Evolutionary conservation across 2,113 vertebrate genomes (phyloP).

Genomic region (Pitta sordida): DNA sequence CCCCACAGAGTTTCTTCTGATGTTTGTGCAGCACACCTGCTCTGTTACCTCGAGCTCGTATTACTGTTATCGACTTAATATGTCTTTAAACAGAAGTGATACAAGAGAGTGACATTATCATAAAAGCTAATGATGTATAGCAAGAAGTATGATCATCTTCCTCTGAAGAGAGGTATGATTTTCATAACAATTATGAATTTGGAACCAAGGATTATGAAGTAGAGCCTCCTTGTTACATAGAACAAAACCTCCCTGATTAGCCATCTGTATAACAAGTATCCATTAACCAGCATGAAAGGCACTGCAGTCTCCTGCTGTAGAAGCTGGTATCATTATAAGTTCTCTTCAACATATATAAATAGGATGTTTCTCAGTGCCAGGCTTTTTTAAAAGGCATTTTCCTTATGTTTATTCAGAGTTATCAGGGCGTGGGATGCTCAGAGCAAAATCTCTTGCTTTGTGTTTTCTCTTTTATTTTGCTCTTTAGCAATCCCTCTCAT

Average conservation of each 20-base stretch:
- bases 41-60: not conserved
- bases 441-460: not conserved
- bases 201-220: not conserved
- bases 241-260: not conserved
- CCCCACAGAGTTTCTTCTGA: not conserved
- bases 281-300: not conserved
- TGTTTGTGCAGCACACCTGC: not conserved
- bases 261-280: not conserved
- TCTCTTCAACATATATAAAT: not conserved
- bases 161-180: not conserved
- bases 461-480: constrained; percentile 1
- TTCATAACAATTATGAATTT: not conserved
- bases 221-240: not conserved
- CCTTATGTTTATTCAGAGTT: constrained; percentile 1
- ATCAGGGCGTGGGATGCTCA: constrained; percentile 24
- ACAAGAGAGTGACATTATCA: not conserved
- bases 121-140: not conserved
- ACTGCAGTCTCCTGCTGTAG: not conserved
- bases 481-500: not conserved
- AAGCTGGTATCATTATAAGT: constrained; percentile 1
- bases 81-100: not conserved
- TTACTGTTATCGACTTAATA: not conserved
- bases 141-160: not conserved
- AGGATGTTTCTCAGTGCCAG: not conserved
- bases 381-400: not conserved